These are phyloP conservation scores for Alentia gelatinosa DNA, from an alignment of 2,888 invertebrate species.

Conservation along the genomic window DNA sequence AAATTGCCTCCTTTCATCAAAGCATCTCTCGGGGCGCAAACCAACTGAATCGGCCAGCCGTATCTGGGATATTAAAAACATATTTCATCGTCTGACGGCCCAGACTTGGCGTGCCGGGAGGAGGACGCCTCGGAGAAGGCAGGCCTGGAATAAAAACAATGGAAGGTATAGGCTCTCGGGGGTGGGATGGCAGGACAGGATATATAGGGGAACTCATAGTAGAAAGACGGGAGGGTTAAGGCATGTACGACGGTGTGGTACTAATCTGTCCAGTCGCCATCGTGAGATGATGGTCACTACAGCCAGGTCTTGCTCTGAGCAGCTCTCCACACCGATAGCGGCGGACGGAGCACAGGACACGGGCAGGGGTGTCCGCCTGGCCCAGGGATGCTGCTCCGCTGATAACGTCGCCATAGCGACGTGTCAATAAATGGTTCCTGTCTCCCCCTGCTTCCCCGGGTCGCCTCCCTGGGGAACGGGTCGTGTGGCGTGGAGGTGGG, in stretches of 20 bases:
- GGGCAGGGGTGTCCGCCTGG: not conserved
- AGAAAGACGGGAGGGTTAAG: not conserved
- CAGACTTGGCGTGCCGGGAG: not conserved
- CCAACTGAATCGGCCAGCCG: conserved; percentile 21
- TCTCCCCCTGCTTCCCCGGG: too few species aligned
- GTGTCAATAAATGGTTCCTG: not conserved
- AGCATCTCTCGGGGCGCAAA: not conserved
- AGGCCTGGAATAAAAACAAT: not conserved
- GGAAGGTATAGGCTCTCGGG: not conserved
- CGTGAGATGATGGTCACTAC: too few species aligned
- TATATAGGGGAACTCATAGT: not conserved
- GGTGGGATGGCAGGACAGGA: not conserved
- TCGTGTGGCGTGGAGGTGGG: not conserved
- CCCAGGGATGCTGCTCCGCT: not conserved
- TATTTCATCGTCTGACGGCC: not conserved
- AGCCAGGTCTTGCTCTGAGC: not conserved
- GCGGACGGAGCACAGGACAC: not conserved
- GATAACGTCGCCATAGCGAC: conserved; percentile 17
- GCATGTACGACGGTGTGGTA: too few species aligned
- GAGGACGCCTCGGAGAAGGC: not conserved
- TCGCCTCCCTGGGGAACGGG: not conserved
- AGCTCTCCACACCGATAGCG: not conserved
- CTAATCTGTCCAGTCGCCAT: too few species aligned
- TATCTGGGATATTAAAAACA: conserved; percentile 30
- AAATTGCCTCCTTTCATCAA: conserved; percentile 48